Evolutionary conservation across 2,888 invertebrate genomes (phyloP).

Genomic region (Dicyrtomina minuta): DNA sequence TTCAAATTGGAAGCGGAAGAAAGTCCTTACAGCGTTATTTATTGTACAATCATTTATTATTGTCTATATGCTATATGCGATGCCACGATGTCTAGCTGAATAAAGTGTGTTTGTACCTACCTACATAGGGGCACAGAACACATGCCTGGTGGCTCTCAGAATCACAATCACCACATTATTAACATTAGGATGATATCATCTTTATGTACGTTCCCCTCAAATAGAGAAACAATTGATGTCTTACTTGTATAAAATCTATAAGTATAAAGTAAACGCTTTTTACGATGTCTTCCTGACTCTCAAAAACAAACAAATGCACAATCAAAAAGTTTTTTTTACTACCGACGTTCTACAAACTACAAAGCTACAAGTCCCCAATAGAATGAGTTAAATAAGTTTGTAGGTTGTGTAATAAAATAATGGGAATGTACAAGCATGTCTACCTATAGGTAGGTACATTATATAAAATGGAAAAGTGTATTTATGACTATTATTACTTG

Average conservation of each 20-base stretch:
- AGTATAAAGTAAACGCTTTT: not conserved
- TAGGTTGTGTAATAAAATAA: no score
- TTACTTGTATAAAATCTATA: not conserved
- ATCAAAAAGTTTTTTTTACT: not conserved
- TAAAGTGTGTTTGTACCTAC: not conserved
- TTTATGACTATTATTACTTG: slow-evolving; percentile 14
- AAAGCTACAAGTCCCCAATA: no score
- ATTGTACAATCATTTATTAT: slow-evolving; percentile 10
- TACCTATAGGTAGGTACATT: not conserved
- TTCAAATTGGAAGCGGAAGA: slow-evolving; percentile 1
- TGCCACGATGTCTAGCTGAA: not conserved
- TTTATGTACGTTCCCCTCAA: not conserved
- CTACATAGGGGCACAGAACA: not conserved
- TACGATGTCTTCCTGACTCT: not conserved
- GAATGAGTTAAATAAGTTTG: no score
- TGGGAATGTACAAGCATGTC: not conserved
- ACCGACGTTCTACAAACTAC: no score
- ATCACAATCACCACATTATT: no score
- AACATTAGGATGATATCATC: no score
- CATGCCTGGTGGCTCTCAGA: no score
- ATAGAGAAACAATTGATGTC: slow-evolving; percentile 5
- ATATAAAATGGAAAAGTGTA: slow-evolving; percentile 8
- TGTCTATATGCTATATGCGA: not conserved
- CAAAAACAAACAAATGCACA: not conserved
- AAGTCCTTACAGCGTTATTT: slow-evolving; percentile 10